phyloP scores from a whole-genome alignment of 2,113 vertebrate genomes.

The Heterotis niloticus region DNA sequence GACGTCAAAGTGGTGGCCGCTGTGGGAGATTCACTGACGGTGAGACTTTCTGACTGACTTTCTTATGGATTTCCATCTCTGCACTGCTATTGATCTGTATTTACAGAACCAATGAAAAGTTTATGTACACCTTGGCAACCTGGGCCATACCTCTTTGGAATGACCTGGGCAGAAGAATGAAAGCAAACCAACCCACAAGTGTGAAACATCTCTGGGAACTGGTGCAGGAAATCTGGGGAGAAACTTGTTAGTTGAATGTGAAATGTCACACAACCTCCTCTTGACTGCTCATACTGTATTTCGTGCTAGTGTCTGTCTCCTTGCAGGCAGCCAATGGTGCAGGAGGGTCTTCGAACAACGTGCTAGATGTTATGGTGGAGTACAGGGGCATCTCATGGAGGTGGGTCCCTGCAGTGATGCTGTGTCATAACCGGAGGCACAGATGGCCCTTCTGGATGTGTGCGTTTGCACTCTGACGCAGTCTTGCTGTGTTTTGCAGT shows the following conservation, averaged over 20 bases:
- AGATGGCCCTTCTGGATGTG: too few relatives aligned
- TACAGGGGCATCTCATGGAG: constrained; percentile 86
- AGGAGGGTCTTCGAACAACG: constrained; percentile 59
- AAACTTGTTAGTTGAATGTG: too few relatives aligned
- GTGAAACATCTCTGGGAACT: too few relatives aligned
- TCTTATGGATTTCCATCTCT: not conserved
- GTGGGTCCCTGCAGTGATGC: constrained; percentile 52
- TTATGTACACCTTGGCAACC: too few relatives aligned
- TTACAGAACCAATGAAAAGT: too few relatives aligned
- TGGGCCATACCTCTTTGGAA: not conserved
- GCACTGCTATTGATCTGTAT: not conserved
- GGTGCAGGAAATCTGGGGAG: too few relatives aligned
- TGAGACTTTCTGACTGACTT: constrained; percentile 52
- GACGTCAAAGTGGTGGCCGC: constrained; percentile 84
- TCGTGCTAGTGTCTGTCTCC: constrained; percentile 18
- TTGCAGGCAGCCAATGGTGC: constrained; percentile 81
- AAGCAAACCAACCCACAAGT: not conserved
- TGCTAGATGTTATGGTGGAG: constrained; percentile 63
- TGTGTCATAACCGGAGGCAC: not conserved
- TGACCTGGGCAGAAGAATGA: not conserved
- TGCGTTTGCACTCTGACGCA: not conserved
- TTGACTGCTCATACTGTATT: not conserved
- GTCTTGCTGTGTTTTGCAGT: constrained; percentile 56
- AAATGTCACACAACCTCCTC: not conserved
- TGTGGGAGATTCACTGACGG: constrained; percentile 86